A percentile compares a stretch with the other conserved stretches of the same genome.
phyloP scores from a whole-genome alignment of 2,113 vertebrate species.

The Cygnus atratus region DNA sequence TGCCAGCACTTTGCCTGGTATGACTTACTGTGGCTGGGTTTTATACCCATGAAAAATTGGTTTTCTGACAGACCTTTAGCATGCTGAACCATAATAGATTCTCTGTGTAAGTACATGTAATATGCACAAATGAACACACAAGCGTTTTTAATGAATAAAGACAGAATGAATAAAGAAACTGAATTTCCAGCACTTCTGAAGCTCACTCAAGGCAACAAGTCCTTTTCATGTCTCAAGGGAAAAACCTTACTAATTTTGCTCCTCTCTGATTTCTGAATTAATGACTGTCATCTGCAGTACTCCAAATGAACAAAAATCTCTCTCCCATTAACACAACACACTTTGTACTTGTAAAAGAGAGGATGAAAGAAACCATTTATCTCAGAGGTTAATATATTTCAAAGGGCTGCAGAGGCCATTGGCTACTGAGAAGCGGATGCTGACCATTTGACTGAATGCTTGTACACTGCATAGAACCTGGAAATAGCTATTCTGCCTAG shows the following conservation, averaged over 20 bases:
- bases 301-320: neutral
- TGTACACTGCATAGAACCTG: neutral
- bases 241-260: constrained; percentile 23
- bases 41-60: neutral
- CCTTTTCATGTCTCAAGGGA: neutral
- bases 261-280: constrained; percentile 23
- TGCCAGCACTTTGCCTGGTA: neutral
- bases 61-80: neutral
- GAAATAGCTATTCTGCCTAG: neutral
- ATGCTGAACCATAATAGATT: neutral
- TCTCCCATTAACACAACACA: neutral
- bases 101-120: neutral
- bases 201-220: neutral
- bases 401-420: neutral
- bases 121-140: neutral
- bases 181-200: constrained; percentile 10
- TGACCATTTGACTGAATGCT: neutral
- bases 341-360: neutral
- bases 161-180: neutral
- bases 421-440: neutral
- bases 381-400: constrained; percentile 13
- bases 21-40: neutral
- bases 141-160: neutral
- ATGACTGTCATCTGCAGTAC: neutral
- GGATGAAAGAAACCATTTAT: neutral